phyloP scores from a whole-genome alignment of 2,797 vertebrate genomes.

The Bradypodion ventrale region DNA sequence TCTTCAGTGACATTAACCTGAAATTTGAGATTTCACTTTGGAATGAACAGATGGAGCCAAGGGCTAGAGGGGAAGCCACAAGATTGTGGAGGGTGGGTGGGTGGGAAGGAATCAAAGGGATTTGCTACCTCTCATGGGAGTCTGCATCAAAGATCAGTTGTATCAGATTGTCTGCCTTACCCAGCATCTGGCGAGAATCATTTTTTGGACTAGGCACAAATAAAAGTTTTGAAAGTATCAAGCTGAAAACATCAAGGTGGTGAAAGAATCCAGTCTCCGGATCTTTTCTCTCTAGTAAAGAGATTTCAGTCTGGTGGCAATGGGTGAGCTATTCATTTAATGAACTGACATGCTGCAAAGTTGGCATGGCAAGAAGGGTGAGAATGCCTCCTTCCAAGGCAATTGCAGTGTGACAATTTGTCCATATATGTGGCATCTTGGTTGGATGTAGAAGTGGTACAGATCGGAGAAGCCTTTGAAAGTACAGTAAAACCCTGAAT shows the following conservation, averaged over 20 bases:
- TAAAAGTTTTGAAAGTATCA: background rate
- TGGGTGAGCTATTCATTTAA: background rate
- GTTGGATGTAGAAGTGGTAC: too few relatives aligned
- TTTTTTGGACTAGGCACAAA: background rate
- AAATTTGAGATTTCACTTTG: conserved; percentile 8
- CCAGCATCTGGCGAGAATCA: conserved; percentile 8
- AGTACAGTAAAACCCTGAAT: too few relatives aligned
- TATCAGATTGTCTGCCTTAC: conserved; percentile 4
- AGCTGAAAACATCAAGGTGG: too few relatives aligned
- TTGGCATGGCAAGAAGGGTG: background rate
- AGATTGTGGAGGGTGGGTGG: background rate
- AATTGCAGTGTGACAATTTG: too few relatives aligned
- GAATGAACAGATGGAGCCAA: conserved; percentile 6
- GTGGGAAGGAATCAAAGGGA: conserved; percentile 14
- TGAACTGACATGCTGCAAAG: background rate
- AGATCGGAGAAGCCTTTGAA: too few relatives aligned
- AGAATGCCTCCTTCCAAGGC: too few relatives aligned
- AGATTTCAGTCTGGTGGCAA: background rate
- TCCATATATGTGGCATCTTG: too few relatives aligned
- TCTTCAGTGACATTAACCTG: conserved; percentile 22
- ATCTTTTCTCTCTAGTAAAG: background rate
- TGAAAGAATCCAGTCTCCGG: conserved; percentile 13
- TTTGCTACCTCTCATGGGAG: background rate
- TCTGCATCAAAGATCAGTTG: conserved; percentile 18
- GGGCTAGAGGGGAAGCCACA: conserved; percentile 26